These are phyloP conservation scores for Cettia cetti DNA, from an alignment of 2,113 vertebrate species.

Conservation along the genomic window DNA sequence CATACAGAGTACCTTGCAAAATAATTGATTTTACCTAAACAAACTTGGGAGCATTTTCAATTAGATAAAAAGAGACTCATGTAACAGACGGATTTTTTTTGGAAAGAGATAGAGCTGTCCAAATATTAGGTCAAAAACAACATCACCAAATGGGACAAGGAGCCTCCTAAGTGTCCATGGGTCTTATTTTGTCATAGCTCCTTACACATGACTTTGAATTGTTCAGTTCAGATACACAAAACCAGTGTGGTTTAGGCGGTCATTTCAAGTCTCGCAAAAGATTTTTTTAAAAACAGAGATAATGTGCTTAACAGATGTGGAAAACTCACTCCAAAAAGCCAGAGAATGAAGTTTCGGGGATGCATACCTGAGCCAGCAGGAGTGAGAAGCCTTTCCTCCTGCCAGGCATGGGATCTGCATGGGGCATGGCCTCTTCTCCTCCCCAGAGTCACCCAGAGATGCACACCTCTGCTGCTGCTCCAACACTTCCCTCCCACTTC, in stretches of 20 bases:
- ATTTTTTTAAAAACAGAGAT: neutral
- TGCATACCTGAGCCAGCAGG: neutral
- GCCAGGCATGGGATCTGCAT: neutral
- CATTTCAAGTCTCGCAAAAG: neutral
- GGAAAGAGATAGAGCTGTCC: neutral
- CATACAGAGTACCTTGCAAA: neutral
- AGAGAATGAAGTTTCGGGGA: neutral
- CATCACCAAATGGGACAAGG: fast-evolving
- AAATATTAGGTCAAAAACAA: neutral
- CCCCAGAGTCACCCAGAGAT: neutral
- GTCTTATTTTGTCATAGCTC: neutral
- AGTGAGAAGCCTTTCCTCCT: fast-evolving
- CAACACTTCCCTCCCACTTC: fast-evolving
- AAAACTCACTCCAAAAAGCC: neutral
- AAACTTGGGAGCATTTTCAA: neutral
- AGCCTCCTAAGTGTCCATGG: neutral
- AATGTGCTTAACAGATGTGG: neutral
- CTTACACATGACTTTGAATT: neutral
- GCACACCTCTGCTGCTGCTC: fast-evolving
- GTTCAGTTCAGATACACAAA: neutral
- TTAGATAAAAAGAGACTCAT: neutral
- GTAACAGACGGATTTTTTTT: neutral
- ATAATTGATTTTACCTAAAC: slow-evolving; percentile 9
- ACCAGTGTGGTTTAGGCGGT: neutral
- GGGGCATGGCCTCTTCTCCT: neutral